Conservation (phyloP, 2,888 invertebrate genomes). For the Melipona bicolor region DNA sequence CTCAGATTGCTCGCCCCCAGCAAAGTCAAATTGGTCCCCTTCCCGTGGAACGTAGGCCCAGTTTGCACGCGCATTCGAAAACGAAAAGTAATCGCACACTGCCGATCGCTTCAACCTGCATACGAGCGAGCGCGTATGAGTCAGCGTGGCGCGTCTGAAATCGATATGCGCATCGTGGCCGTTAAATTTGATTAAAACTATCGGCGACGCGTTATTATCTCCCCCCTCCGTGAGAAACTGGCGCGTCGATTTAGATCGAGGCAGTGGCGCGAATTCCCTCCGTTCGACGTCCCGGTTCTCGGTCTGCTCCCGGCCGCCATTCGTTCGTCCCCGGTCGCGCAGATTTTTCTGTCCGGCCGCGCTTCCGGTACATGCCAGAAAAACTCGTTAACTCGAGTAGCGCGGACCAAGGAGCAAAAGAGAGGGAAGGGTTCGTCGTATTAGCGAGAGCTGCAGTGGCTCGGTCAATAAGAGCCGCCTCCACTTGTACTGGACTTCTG, state of each 20-base stretch:
- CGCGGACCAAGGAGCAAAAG: neutral
- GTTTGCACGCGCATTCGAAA: too few relatives aligned
- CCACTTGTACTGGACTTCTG: slow-evolving; percentile 60
- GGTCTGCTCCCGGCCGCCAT: neutral
- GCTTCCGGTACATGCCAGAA: slow-evolving; percentile 29
- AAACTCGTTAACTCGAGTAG: slow-evolving; percentile 55
- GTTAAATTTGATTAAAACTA: slow-evolving; percentile 41
- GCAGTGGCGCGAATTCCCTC: slow-evolving; percentile 3
- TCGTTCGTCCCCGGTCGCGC: slow-evolving; percentile 2
- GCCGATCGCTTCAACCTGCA: neutral
- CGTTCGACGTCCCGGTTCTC: neutral
- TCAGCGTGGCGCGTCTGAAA: slow-evolving; percentile 4
- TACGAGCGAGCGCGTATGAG: neutral
- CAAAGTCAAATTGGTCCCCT: too few relatives aligned
- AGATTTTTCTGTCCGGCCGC: slow-evolving; percentile 31
- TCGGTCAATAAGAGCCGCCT: slow-evolving; percentile 62
- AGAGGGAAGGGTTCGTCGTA: slow-evolving; percentile 23
- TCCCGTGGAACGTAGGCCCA: too few relatives aligned
- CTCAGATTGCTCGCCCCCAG: too few relatives aligned
- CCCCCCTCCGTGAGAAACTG: neutral
- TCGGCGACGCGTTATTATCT: neutral
- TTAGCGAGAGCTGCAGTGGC: slow-evolving; percentile 53
- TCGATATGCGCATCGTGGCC: slow-evolving; percentile 9
- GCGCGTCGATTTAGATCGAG: slow-evolving; percentile 10
- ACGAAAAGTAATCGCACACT: neutral